These are phyloP conservation scores for Dendrocincla fuliginosa DNA, from an alignment of 2,797 vertebrate species.

Conservation along the genomic window DNA sequence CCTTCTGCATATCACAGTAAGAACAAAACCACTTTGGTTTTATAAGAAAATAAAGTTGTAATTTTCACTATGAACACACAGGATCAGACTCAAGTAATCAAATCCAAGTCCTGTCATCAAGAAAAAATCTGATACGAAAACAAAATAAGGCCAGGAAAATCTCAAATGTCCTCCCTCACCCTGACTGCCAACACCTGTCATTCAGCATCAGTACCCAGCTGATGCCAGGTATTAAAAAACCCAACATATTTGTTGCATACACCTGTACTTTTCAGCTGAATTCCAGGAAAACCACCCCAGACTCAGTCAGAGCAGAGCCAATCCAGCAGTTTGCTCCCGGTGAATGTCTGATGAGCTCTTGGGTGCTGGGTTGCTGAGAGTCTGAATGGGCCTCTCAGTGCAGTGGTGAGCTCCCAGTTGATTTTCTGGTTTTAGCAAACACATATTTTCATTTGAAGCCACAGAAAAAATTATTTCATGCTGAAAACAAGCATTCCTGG, in stretches of 20 bases:
- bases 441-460: conserved; percentile 33
- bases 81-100: not conserved
- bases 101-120: not conserved
- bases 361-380: not conserved
- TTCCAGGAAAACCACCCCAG: not conserved
- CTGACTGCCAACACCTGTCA: not conserved
- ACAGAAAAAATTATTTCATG: conserved; percentile 1
- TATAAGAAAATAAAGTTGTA: not conserved
- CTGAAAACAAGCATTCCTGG: conserved; percentile 39
- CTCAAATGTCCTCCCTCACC: not conserved
- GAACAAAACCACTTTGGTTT: not conserved
- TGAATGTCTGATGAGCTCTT: not conserved
- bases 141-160: not conserved
- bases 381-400: conserved; percentile 24
- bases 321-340: not conserved
- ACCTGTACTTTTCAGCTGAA: not conserved
- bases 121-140: not conserved
- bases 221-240: not conserved
- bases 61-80: not conserved
- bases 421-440: conserved; percentile 11
- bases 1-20: not conserved
- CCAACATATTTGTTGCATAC: not conserved
- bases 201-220: not conserved
- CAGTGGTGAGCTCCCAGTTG: not conserved
- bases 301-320: not conserved